A percentile compares a stretch with the other conserved stretches of the same genome.
phyloP scores from a whole-genome alignment of 2,113 vertebrate species.

The Rattus rattus region DNA sequence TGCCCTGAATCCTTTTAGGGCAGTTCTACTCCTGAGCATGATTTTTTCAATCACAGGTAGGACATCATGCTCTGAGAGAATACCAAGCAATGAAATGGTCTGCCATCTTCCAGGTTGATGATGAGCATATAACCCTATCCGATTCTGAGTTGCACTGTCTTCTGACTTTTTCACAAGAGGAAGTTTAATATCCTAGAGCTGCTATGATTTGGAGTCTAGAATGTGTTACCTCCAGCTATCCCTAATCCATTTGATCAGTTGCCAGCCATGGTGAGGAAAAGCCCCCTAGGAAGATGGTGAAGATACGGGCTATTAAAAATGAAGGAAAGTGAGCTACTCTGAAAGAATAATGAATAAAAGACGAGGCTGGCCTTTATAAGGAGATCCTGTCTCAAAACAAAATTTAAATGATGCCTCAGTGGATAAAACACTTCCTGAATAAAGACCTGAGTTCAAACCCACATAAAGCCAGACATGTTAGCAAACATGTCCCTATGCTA shows the following conservation, averaged over 20 bases:
- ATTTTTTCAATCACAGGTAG: neutral
- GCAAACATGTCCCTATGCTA: neutral
- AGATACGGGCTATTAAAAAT: neutral
- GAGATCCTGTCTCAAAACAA: neutral
- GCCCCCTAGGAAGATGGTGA: neutral
- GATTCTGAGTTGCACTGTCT: neutral
- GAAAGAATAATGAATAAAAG: neutral
- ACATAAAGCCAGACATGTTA: neutral
- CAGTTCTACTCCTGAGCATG: neutral
- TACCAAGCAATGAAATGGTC: neutral
- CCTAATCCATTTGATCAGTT: neutral
- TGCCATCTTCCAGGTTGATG: neutral
- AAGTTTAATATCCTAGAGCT: slow-evolving; percentile 10
- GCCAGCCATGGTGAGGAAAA: neutral
- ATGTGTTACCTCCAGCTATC: neutral
- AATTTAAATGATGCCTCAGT: neutral
- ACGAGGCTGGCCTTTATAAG: neutral
- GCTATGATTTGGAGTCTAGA: neutral
- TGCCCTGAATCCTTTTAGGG: neutral
- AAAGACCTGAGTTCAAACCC: neutral
- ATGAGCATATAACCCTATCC: neutral
- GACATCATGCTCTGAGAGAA: neutral
- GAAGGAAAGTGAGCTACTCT: neutral
- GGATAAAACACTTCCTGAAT: neutral
- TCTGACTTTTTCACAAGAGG: neutral